Percentiles rank a stretch among this genome's conserved stretches.
These are phyloP conservation scores for Pseudomyrmex cubaensis DNA, from an alignment of 1,140 invertebrate genomes.

Conservation along the genomic window DNA sequence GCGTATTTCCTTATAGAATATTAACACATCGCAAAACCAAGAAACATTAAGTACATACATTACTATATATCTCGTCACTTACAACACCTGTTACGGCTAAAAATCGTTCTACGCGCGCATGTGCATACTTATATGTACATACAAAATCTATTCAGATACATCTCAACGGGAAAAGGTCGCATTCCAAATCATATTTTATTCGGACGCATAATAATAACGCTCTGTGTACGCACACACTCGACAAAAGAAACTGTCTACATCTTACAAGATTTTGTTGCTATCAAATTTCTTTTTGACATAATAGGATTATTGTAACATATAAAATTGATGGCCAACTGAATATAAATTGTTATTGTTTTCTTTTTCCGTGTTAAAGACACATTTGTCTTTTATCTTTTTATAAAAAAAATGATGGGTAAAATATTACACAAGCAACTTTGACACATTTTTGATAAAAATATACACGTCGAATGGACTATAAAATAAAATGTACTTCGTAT, in stretches of 20 bases:
- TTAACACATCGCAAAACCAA: slow-evolving; percentile 73
- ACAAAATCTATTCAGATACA: slow-evolving; percentile 64
- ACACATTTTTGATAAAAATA: not conserved
- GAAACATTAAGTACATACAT: slow-evolving; percentile 75
- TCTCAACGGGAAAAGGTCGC: slow-evolving; percentile 41
- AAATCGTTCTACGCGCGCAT: slow-evolving; percentile 52
- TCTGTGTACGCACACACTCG: not conserved
- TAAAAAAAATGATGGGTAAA: too few species aligned
- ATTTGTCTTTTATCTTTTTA: too few species aligned
- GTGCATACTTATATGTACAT: slow-evolving; percentile 61
- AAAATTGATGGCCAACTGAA: too few species aligned
- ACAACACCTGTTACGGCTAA: slow-evolving; percentile 62
- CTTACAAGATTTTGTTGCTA: not conserved
- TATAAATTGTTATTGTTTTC: too few species aligned
- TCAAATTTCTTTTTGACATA: slow-evolving; percentile 7
- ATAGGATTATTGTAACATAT: not conserved
- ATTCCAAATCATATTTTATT: slow-evolving; percentile 63
- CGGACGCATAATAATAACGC: slow-evolving; percentile 5
- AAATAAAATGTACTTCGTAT: slow-evolving; percentile 20
- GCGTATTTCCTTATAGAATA: slow-evolving; percentile 64
- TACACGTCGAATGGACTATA: slow-evolving; percentile 11
- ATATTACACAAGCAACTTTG: not conserved
- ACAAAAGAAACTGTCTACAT: slow-evolving; percentile 12
- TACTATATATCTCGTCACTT: slow-evolving; percentile 63
- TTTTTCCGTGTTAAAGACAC: too few species aligned